A percentile compares a stretch with the other conserved stretches of the same genome.
Evolutionary conservation across 2,113 vertebrate species (phyloP).

Genomic region (Polyodon spathula): DNA sequence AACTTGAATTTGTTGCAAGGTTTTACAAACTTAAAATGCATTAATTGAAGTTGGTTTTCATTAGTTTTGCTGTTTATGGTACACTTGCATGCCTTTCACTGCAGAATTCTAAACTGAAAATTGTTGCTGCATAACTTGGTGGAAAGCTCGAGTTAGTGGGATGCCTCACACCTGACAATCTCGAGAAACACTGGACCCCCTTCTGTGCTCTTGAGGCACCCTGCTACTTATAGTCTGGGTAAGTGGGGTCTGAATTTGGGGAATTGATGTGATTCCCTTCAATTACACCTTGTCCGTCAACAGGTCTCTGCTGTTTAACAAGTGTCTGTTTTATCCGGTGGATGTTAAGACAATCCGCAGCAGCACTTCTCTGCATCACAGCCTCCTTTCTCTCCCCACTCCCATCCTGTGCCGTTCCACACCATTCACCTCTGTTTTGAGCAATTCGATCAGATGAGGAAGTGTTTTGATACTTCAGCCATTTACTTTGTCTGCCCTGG

Average conservation of each 20-base stretch:
- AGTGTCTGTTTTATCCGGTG: slow-evolving; percentile 24
- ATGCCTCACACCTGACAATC: too few species aligned
- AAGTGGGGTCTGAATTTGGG: slow-evolving; percentile 21
- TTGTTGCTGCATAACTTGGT: too few species aligned
- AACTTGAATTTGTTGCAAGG: too few species aligned
- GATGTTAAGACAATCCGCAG: slow-evolving; percentile 8
- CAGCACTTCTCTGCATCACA: neutral
- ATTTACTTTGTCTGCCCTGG: slow-evolving; percentile 50
- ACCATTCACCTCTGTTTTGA: neutral
- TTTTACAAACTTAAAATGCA: too few species aligned
- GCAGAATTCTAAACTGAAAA: too few species aligned
- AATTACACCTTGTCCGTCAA: slow-evolving; percentile 16
- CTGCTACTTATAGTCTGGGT: slow-evolving; percentile 7
- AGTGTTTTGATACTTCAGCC: slow-evolving; percentile 54
- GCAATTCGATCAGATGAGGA: slow-evolving; percentile 16
- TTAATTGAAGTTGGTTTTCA: too few species aligned
- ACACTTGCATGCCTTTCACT: too few species aligned
- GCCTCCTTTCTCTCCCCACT: slow-evolving; percentile 3
- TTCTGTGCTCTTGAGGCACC: too few species aligned
- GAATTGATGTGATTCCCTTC: slow-evolving; percentile 24
- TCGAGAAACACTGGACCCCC: too few species aligned
- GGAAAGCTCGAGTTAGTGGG: too few species aligned
- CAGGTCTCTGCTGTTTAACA: slow-evolving; percentile 12
- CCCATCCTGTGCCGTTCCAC: slow-evolving; percentile 19
- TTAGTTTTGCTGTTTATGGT: too few species aligned